A percentile compares a stretch with the other conserved stretches of the same genome.
These are phyloP conservation scores for Papilio elwesi DNA, from an alignment of 2,888 invertebrate species.

Conservation along the genomic window DNA sequence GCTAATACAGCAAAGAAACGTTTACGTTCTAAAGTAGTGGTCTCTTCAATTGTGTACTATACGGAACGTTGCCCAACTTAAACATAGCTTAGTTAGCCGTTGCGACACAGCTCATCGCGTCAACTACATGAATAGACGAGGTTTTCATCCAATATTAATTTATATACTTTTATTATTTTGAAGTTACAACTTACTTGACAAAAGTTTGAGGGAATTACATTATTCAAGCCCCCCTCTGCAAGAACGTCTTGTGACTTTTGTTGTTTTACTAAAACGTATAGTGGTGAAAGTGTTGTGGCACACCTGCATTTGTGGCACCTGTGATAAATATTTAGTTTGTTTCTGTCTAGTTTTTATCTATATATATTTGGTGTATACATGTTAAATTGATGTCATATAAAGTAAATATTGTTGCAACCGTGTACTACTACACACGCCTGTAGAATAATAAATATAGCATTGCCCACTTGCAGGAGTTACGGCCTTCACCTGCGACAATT, in stretches of 20 bases:
- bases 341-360: background rate
- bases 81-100: background rate
- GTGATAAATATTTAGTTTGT: background rate
- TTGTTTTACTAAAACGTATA: too few relatives aligned
- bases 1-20: background rate
- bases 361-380: background rate
- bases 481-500: conserved; percentile 64
- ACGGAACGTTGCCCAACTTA: conserved; percentile 8
- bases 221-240: too few relatives aligned
- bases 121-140: background rate
- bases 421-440: conserved; percentile 22
- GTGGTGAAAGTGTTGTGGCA: too few relatives aligned
- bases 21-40: background rate
- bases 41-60: background rate
- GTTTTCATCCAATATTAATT: background rate
- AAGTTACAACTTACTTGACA: background rate
- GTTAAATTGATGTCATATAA: conserved; percentile 4
- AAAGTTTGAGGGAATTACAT: too few relatives aligned
- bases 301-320: too few relatives aligned
- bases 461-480: conserved; percentile 43
- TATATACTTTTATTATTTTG: background rate
- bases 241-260: too few relatives aligned
- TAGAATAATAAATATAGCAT: conserved; percentile 43
- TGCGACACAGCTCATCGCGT: background rate
- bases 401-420: conserved; percentile 12